Percentiles rank a stretch among this genome's conserved stretches.
These are phyloP conservation scores for Coreius guichenoti DNA, from an alignment of 2,797 vertebrate genomes.

Conservation along the genomic window DNA sequence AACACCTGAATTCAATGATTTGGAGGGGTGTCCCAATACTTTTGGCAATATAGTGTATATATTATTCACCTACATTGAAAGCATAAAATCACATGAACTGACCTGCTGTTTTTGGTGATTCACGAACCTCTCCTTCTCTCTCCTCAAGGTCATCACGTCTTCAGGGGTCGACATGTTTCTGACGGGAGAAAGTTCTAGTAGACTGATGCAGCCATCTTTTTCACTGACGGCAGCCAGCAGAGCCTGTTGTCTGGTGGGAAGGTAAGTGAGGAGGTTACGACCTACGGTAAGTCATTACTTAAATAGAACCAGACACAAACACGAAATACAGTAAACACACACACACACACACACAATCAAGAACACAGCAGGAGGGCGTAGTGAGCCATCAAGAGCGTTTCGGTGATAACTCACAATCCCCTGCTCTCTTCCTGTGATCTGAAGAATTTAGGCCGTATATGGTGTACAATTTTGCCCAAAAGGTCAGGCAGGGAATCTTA, in stretches of 20 bases:
- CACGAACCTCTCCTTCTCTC: constrained; percentile 95
- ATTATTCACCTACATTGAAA: neutral
- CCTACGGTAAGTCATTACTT: constrained; percentile 57
- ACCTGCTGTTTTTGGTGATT: constrained; percentile 99
- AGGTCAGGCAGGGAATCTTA: constrained; percentile 49
- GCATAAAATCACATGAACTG: constrained; percentile 36
- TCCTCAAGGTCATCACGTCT: constrained; percentile 93
- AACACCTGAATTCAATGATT: too few species aligned
- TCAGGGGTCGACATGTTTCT: constrained; percentile 95
- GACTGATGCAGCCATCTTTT: constrained; percentile 94
- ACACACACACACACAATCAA: constrained; percentile 46
- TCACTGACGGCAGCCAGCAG: constrained; percentile 96
- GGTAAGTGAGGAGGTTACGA: constrained; percentile 50
- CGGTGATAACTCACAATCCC: neutral
- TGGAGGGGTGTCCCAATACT: too few species aligned
- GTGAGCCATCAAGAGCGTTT: constrained; percentile 47
- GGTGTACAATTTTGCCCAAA: constrained; percentile 33
- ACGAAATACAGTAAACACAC: constrained; percentile 45
- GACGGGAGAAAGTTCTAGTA: constrained; percentile 86
- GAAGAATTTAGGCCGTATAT: constrained; percentile 51
- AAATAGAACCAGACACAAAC: constrained; percentile 58
- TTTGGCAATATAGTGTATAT: neutral
- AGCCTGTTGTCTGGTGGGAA: constrained; percentile 89
- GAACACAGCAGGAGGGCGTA: constrained; percentile 48
- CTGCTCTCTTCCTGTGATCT: constrained; percentile 58